These are phyloP conservation scores for Drosophila sechellia DNA, from an alignment of 1,140 invertebrate species.

Conservation along the genomic window DNA sequence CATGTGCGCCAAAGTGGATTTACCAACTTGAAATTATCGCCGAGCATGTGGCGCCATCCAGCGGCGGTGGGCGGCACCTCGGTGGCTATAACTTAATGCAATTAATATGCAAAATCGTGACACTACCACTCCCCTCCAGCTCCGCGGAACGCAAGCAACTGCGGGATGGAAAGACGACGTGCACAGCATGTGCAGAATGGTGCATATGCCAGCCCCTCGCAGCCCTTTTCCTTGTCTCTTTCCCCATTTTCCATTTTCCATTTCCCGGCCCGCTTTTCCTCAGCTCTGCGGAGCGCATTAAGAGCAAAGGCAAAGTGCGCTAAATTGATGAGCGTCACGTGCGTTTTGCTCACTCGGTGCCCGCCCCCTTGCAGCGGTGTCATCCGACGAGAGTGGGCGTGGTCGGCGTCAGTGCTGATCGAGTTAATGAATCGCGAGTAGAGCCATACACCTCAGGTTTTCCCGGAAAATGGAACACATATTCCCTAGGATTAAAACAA, in stretches of 20 bases:
- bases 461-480: too few species aligned
- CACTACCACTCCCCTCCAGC: conserved; percentile 14
- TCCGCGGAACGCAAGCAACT: not conserved
- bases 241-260: conserved; percentile 24
- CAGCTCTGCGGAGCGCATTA: conserved; percentile 63
- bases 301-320: conserved; percentile 76
- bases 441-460: not conserved
- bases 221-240: not conserved
- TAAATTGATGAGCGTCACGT: conserved; percentile 84
- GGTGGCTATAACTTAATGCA: conserved; percentile 83
- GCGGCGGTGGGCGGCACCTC: conserved; percentile 20
- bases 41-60: conserved; percentile 72
- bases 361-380: conserved; percentile 35
- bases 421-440: conserved; percentile 14
- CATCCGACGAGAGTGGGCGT: conserved; percentile 43
- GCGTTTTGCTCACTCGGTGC: conserved; percentile 67
- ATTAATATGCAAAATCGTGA: conserved; percentile 84
- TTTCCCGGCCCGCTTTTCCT: not conserved
- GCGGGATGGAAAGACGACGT: conserved; percentile 38
- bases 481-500: too few species aligned
- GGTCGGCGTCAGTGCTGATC: conserved; percentile 40
- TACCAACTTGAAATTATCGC: conserved; percentile 80
- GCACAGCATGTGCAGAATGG: conserved; percentile 64
- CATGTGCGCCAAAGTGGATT: conserved; percentile 82
- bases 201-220: conserved; percentile 20